Evolutionary conservation across 37 sponge, comb jelly and placozoan genomes (phyloP).

Genomic region (Ianthella basta): DNA sequence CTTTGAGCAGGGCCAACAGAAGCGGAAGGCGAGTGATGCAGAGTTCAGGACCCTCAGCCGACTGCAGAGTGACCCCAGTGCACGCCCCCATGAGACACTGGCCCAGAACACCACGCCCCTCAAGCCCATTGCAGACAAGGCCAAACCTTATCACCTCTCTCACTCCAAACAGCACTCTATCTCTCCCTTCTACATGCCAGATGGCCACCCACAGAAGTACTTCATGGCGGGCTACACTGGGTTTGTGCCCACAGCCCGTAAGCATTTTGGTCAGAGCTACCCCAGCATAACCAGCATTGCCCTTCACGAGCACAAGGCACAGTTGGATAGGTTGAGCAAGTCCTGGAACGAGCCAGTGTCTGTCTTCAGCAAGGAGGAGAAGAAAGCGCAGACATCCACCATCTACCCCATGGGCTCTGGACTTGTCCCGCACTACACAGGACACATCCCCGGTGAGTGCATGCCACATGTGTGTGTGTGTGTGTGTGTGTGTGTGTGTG

Average conservation of each 20-base stretch:
- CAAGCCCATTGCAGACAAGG: conserved; percentile 44
- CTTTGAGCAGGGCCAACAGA: conserved; percentile 83
- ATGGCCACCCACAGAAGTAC: conserved; percentile 77
- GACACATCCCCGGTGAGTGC: conserved; percentile 86
- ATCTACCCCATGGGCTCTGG: conserved; percentile 82
- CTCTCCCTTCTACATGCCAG: conserved; percentile 74
- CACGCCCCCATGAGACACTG: neutral
- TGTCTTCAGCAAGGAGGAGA: conserved; percentile 39
- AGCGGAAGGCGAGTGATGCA: conserved; percentile 32
- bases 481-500: neutral
- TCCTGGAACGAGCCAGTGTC: conserved; percentile 54
- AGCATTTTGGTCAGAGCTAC: conserved; percentile 91
- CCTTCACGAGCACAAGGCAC: conserved; percentile 72
- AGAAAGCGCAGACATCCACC: neutral
- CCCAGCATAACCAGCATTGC: conserved; percentile 85
- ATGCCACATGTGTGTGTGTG: neutral
- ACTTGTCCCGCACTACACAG: conserved; percentile 93
- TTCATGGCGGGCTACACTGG: conserved; percentile 98
- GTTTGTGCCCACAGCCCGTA: conserved; percentile 86
- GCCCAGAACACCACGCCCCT: conserved; percentile 73
- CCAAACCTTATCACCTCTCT: conserved; percentile 67
- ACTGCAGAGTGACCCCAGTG: conserved; percentile 40
- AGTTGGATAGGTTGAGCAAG: conserved; percentile 55
- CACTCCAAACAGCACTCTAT: conserved; percentile 76
- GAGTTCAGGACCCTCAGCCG: conserved; percentile 44